Percentiles rank a stretch among this genome's conserved stretches.
Evolutionary conservation across 2,888 invertebrate species (phyloP).

Genomic region (Fragum whitleyi): DNA sequence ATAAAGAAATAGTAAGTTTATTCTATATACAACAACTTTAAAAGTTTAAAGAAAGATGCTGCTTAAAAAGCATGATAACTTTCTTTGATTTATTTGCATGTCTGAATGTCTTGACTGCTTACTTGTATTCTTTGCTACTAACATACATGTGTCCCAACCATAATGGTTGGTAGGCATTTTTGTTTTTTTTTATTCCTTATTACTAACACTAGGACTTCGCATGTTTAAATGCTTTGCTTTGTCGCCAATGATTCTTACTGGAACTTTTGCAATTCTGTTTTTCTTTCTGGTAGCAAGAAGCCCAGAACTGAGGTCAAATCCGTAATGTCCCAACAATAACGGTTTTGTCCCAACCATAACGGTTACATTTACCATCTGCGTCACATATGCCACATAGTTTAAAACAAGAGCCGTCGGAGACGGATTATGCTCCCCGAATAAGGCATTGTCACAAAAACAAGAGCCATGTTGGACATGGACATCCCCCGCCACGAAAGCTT

Average conservation of each 20-base stretch:
- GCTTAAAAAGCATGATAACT: not conserved
- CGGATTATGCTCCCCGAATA: too few relatives aligned
- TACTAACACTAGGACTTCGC: slow-evolving; percentile 3
- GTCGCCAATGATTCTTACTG: not conserved
- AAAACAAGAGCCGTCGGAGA: too few relatives aligned
- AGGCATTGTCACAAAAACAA: too few relatives aligned
- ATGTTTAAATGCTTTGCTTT: not conserved
- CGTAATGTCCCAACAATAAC: slow-evolving; percentile 8
- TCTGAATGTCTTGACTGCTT: not conserved
- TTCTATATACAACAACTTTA: not conserved
- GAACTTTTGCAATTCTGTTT: not conserved
- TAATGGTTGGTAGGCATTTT: not conserved
- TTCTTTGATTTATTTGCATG: not conserved
- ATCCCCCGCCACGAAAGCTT: too few relatives aligned
- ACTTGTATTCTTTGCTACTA: not conserved
- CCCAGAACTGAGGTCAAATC: not conserved
- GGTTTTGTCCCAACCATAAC: slow-evolving; percentile 14
- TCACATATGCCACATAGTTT: not conserved
- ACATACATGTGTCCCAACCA: slow-evolving; percentile 6
- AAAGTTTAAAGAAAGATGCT: not conserved
- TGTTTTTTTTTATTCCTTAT: not conserved
- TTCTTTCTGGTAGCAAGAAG: not conserved
- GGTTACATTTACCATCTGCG: not conserved
- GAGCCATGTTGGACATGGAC: too few relatives aligned
- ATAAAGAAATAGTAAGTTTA: not conserved